Evolutionary conservation across 92 coral and sea anemone genomes (phyloP), one percentile per base, ranked within the genome.

Genomic region (Epizoanthus fatuus): DNA sequence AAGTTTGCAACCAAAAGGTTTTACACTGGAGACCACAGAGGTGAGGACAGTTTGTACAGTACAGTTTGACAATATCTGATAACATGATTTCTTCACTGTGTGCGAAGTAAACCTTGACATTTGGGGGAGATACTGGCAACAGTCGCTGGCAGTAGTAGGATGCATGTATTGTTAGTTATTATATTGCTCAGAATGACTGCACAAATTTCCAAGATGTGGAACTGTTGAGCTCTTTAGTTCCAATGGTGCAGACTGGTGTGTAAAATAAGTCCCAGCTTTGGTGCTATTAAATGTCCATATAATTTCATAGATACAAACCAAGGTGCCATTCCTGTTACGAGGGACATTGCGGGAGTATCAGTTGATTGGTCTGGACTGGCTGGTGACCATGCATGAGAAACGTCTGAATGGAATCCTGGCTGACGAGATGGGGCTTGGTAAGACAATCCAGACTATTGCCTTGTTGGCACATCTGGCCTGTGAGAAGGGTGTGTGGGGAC

Each of bases 341-440:
- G 99, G 99, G 17, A 89, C 80, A 53, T 80, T 96, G 10, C 95
- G 99, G 22, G 99, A 96, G 92, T 96, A 96, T 93, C 99, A 96
- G 71, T 62, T 94, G 64, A 96, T 96, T 89, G 99, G 99, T 65
- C 74, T 96, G 9, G 99, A 96, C 86, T 96, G 99, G 99, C 73
- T 96, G 62, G 98, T 94, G 25, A 96, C 99, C 77, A 96, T 96
- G 99, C 96, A 94, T 64, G 98, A 91, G 83, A 96, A 94, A 63
- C 90, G 95, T 52, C 84, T 96, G 55, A 96, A 96, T 93, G 99
- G 99, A 53, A 96, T 96, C 70, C 88, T 96, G 64, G 99, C 99
- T 74, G 99, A 96, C 64, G 99, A 96, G 83, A 96, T 96, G 99
- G 99, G 99, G 38, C 88, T 96, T 13, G 99, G 99, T 7, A 96